Conservation (phyloP, 2,797 vertebrate genomes). For the Hippoglossus hippoglossus region DNA sequence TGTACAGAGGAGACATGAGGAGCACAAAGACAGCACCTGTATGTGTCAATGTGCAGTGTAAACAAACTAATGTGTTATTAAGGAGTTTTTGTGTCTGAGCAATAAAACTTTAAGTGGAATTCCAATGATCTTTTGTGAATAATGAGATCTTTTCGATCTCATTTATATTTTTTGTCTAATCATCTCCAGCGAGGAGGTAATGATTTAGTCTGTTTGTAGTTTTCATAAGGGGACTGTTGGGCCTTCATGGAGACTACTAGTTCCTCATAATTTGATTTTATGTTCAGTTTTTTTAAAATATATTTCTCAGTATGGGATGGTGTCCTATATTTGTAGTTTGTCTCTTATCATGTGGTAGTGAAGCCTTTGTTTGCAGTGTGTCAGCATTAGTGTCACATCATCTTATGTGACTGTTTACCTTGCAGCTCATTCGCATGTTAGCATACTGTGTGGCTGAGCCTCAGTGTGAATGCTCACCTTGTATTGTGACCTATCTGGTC, state of each 20-base stretch:
- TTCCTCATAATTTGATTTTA: background rate
- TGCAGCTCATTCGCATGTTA: conserved; percentile 1
- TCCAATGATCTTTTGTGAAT: too few species aligned
- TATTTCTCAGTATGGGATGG: too few species aligned
- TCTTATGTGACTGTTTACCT: conserved; percentile 1
- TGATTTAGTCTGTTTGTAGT: too few species aligned
- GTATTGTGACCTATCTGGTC: conserved; percentile 16
- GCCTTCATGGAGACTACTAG: too few species aligned
- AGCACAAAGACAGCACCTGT: background rate
- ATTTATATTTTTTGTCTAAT: too few species aligned
- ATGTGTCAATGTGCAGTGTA: background rate
- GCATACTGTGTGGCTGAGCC: conserved; percentile 12
- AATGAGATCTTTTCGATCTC: too few species aligned
- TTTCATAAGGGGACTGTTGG: too few species aligned
- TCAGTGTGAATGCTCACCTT: conserved; percentile 15
- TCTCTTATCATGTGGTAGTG: background rate
- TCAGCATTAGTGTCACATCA: too few species aligned
- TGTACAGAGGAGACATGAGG: background rate
- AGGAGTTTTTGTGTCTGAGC: background rate
- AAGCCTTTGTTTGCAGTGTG: too few species aligned
- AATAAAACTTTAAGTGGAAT: background rate
- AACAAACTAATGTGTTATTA: background rate
- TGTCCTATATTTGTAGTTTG: background rate
- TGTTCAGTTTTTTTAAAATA: background rate
- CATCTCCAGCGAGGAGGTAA: too few species aligned